phyloP scores from a whole-genome alignment of 2,113 vertebrate genomes.

The Proterorhinus semilunaris region DNA sequence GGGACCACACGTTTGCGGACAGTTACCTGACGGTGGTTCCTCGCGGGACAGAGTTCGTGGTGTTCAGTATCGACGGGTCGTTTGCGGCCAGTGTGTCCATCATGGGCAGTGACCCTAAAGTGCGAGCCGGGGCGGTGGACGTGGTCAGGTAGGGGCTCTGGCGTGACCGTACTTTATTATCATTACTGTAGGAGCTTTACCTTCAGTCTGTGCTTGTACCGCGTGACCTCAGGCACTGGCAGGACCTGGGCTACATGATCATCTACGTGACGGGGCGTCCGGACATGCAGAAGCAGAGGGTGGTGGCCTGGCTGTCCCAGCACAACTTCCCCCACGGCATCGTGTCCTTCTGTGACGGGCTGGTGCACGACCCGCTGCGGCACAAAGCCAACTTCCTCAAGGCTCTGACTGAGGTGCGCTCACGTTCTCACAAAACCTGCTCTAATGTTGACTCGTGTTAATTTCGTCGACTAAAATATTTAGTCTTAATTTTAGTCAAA shows the following conservation, averaged over 20 bases:
- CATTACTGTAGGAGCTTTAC: background rate
- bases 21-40: constrained; percentile 96
- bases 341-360: constrained; percentile 95
- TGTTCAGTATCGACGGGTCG: constrained; percentile 98
- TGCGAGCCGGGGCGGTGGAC: constrained; percentile 93
- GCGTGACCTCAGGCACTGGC: constrained; percentile 87
- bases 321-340: constrained; percentile 99
- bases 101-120: constrained; percentile 99
- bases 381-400: constrained; percentile 98
- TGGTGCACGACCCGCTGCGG: constrained; percentile 94
- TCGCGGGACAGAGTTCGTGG: constrained; percentile 91
- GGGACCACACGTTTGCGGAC: constrained; percentile 96
- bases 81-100: constrained; percentile 98
- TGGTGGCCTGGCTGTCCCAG: constrained; percentile 97
- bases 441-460: too few species aligned
- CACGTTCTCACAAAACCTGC: too few species aligned
- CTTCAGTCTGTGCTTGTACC: constrained; percentile 3
- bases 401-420: constrained; percentile 84
- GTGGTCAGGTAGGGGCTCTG: constrained; percentile 91
- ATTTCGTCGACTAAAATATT: too few species aligned
- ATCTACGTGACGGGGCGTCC: constrained; percentile 97
- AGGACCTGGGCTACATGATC: constrained; percentile 98
- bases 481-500: too few species aligned
- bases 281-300: constrained; percentile 99
- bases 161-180: background rate